Percentiles rank a stretch among this genome's conserved stretches.
These are phyloP conservation scores for Potamilus streckersoni DNA, from an alignment of 1,140 invertebrate species.

Conservation along the genomic window DNA sequence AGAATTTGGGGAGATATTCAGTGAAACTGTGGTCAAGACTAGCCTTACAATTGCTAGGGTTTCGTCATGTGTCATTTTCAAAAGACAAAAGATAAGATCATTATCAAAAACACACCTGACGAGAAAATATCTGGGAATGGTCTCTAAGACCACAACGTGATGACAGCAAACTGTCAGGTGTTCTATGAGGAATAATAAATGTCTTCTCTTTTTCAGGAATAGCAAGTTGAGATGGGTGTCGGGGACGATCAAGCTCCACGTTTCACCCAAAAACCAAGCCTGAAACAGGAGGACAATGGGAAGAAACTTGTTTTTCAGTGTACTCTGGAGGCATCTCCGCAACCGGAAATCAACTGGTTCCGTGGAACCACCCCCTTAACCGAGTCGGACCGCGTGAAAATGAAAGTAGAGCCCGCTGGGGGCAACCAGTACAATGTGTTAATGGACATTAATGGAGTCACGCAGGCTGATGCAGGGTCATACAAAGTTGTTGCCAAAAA, in stretches of 20 bases:
- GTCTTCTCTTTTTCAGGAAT: conserved; percentile 30
- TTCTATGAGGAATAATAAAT: neutral
- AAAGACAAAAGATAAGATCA: no score
- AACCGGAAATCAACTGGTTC: conserved; percentile 64
- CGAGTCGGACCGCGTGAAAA: conserved; percentile 53
- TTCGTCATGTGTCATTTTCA: no score
- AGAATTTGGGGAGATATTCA: no score
- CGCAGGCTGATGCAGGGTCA: conserved; percentile 94
- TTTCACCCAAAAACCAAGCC: conserved; percentile 96
- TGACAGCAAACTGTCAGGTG: no score
- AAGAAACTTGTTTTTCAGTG: conserved; percentile 64
- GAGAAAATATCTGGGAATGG: no score
- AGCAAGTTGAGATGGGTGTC: conserved; percentile 76
- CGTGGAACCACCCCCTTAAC: conserved; percentile 53
- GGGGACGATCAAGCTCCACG: conserved; percentile 97
- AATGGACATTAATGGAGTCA: conserved; percentile 92
- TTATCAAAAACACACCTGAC: no score
- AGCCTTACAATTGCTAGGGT: no score
- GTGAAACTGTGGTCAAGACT: no score
- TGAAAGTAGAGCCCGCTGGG: conserved; percentile 56
- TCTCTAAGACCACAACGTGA: no score
- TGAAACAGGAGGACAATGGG: conserved; percentile 93
- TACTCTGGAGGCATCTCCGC: conserved; percentile 62
- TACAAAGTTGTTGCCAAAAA: conserved; percentile 99
- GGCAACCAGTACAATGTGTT: conserved; percentile 58